Base-by-base conservation (phyloP, 2,113 vertebrate genomes). In the Thryonomys swinderianus region DNA sequence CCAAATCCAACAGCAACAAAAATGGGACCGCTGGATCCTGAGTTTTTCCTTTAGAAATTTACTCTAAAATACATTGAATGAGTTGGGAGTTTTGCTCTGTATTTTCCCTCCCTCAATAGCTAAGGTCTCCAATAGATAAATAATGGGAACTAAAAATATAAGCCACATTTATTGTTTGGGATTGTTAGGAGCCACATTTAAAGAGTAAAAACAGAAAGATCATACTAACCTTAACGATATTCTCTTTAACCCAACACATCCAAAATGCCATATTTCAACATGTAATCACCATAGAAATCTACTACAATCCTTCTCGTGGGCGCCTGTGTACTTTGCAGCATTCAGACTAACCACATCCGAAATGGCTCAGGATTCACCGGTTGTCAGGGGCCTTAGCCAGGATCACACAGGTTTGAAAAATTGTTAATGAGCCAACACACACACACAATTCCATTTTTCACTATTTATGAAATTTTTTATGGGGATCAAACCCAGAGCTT, bases 1-100 rank as follows among this genome's bases (percentile, higher is more conserved):
- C 90, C 89, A 98, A 97, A 92, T 84, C 90, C 18, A 96, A 97
- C 34, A 62, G 51, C 9, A 86, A 45, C 74, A 59, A 85, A 94
- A 95, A 96, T 53, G 67, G 37, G 34, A 66, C 79, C 6, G 48
- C 37, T 80, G 80, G 83, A 92, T 96, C 81, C 32, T 7, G n/a
- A 78, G 51, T 40, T 83, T 96, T 89, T 96, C 94, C 42, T 88
- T 88, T 59, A 88, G 32, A 82, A 96, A 97, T 82, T 23, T 12
- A 66, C 84, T 96, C 74, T 95, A 76, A 96, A 91, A 61, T 66
- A 23, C 62, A 96, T 20, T 30, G 96, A 93, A 82, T 40, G 12
- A 81, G 64, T 83, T 76, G 5, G 4, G 62, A 9, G 30, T 80
- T 51, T 87, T 90, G 74, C 62, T 91, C 40, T 80, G 2, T 71